Conservation (phyloP, 1,140 invertebrate genomes). For the Adoxophyes honmai region DNA sequence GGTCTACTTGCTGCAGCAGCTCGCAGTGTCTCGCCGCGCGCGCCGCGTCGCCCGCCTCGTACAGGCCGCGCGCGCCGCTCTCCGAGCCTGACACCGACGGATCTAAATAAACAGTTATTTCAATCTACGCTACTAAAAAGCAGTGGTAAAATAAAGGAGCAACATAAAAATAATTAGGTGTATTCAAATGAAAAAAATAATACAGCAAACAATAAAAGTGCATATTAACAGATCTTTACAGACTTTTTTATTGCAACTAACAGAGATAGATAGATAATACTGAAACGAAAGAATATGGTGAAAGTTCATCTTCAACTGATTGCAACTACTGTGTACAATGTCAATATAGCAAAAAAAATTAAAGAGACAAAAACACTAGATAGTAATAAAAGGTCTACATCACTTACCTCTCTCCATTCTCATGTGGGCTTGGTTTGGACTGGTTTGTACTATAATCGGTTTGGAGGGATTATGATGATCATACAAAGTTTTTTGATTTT, state of each 20-base stretch:
- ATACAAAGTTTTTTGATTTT: conserved; percentile 62
- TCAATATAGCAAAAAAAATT: too few species aligned
- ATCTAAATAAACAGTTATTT: too few species aligned
- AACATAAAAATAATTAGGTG: neutral
- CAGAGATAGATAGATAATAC: too few species aligned
- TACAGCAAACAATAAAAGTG: too few species aligned
- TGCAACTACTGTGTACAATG: too few species aligned
- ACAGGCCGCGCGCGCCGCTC: conserved; percentile 2
- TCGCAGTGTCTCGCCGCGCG: conserved; percentile 54
- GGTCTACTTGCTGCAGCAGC: conserved; percentile 57
- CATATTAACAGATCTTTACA: too few species aligned
- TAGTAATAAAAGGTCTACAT: conserved; percentile 12
- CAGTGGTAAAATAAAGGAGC: neutral
- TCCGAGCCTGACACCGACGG: too few species aligned
- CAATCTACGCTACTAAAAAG: neutral
- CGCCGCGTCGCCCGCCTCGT: conserved; percentile 40
- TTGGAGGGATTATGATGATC: conserved; percentile 68
- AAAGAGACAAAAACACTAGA: too few species aligned
- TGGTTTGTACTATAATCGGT: conserved; percentile 67
- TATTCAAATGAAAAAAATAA: neutral
- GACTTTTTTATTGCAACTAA: too few species aligned
- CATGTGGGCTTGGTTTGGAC: conserved; percentile 52
- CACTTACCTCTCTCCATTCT: conserved; percentile 62
- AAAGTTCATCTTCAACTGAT: too few species aligned
- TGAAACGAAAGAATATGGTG: too few species aligned